Evolutionary conservation across 2,113 vertebrate species (phyloP), one percentile per base, ranked within the genome.

Genomic region (Barbus barbus): DNA sequence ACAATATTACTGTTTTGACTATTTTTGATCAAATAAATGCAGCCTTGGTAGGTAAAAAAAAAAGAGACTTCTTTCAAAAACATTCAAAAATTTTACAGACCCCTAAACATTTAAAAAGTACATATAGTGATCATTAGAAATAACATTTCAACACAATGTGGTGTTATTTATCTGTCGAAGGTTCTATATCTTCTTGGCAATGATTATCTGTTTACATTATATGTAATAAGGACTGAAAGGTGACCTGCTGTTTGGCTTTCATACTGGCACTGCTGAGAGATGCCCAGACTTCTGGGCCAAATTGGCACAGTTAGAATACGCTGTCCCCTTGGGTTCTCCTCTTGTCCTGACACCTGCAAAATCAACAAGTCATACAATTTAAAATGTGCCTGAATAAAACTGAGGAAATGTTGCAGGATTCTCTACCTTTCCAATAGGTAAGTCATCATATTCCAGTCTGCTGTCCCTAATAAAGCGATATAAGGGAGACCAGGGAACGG

Each of bases 301-400:
- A 99, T 96, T 0, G 98, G 98, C 82, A 93, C 93, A 58, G 92
- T 72, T 82, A 99, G 94, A 83, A 96, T 90, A 86, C 96, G 96
- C 85, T 96, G 96, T 38, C 96, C 95, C 86, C 93, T 94, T 77
- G 95, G 90, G 81, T 83, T 93, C 74, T 90, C 89, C 88, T 99
- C 97, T 93, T 99, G 98, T 85, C 98, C 98, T n/a, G 98, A 99
- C 33, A 99, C 97, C 97, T 99, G 88, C 84, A 89, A 75, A 87
- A 89, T 51, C 53, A 83, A 71, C n/a, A 81, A 71, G 13, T 26
- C 14, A 18, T 13, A 73, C 1, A 60, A 20, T 67, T 31, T n/a
- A 41, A 41, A 22, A 84, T 31, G 22, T 16, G 22, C 18, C 3
- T 3, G 22, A 74, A 61, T 31, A 11, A 12, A 36, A 56, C 4